Evolutionary conservation across 2,888 invertebrate genomes (phyloP), one percentile per base, ranked within the genome.

Genomic region (Helicoverpa assulta): DNA sequence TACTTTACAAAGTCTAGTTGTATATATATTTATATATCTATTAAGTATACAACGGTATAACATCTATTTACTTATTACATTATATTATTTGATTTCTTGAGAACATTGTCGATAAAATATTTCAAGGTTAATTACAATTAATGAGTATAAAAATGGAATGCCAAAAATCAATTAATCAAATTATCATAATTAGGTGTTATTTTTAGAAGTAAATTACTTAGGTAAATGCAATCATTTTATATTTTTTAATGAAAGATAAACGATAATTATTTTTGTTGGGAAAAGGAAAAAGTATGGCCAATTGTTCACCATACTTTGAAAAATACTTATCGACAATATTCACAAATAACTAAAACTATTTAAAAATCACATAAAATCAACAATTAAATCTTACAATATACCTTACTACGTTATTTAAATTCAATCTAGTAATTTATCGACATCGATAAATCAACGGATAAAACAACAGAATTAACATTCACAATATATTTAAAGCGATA

Each of bases 361-460:
- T 73, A 63, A 82, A 75, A 83, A 81, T 84, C 67, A 82, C 76
- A 76, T 80, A 70, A 78, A 84, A 70, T 82, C 84, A 83, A 84
- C 84, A 82, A 67, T 73, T 72, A 65, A 67, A 69, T 26, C 66
- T 83, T 76, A 81, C 47, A 58, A 33, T 76, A 71, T 2, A 26
- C 57, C 54, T 26, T 54, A 61, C 71, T 73, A 79, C 55, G 51
- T 72, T 66, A 61, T 64, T 55, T 72, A 66, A 81, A 73, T 70
- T 70, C 67, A 68, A 66, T 69, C 68, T 70, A 59, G 65, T 18
- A 7, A 3, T 18, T 68, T 54, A 77, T 40, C 63, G 52, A 61
- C 59, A 58, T 70, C 62, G 67, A 67, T 54, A 69, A 70, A 71
- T 5, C 52, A 50, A 58, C 47, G 4, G 19, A 54, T 33, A 40